phyloP scores from a whole-genome alignment of 1,140 invertebrate species.

The Brachionus rotundiformis region DNA sequence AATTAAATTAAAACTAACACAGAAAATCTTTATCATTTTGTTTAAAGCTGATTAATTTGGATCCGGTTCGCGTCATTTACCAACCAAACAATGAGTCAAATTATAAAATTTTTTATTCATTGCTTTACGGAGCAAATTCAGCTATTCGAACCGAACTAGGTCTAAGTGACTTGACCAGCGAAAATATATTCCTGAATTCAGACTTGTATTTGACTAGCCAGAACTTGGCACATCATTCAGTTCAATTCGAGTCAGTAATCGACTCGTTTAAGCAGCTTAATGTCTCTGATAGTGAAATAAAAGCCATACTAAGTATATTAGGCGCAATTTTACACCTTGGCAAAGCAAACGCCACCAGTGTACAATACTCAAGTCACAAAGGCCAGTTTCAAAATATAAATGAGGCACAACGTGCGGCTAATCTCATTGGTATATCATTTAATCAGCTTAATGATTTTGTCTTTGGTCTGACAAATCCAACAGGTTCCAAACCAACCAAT shows the following conservation, averaged over 20 bases:
- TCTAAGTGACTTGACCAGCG: neutral
- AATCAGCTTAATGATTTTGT: constrained; percentile 78
- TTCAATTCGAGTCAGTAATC: neutral
- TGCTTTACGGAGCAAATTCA: constrained; percentile 74
- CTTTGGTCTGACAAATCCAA: constrained; percentile 64
- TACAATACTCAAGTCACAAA: constrained; percentile 63
- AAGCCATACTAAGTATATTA: constrained; percentile 80
- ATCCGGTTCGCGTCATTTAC: constrained; percentile 74
- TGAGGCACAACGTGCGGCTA: constrained; percentile 78
- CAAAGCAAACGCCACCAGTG: constrained; percentile 69
- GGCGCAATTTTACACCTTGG: constrained; percentile 88
- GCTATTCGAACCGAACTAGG: neutral
- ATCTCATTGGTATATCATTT: constrained; percentile 75
- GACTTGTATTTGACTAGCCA: neutral
- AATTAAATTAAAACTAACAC: neutral
- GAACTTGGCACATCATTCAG: neutral
- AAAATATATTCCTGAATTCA: constrained; percentile 2
- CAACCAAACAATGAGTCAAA: constrained; percentile 73
- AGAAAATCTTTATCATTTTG: too few relatives aligned
- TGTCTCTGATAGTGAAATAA: constrained; percentile 73
- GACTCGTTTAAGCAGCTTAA: neutral
- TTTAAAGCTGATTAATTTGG: constrained; percentile 69
- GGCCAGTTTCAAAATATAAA: constrained; percentile 80
- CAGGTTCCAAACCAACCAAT: constrained; percentile 56
- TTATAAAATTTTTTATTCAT: constrained; percentile 79